Evolutionary conservation across 2,797 vertebrate genomes (phyloP), one percentile per base, ranked within the genome.

Genomic region (Leptodon cayanensis): DNA sequence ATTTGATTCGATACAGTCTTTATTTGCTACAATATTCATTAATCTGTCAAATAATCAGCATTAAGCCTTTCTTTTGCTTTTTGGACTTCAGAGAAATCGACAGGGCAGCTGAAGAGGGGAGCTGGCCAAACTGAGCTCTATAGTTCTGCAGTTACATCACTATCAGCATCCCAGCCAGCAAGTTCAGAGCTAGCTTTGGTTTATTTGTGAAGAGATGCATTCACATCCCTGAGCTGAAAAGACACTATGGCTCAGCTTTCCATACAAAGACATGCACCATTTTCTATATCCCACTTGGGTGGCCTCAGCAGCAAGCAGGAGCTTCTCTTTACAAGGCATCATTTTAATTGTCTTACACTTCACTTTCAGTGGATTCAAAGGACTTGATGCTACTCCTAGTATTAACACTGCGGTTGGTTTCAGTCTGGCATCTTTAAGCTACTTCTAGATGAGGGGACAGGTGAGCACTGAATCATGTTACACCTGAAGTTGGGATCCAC

Each of bases 131-230:
- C 31, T n/a, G 35, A 74, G 13, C 10, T 74, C 70, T 79, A 13
- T 39, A 69, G 22, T 69, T 90, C 25, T 71, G 12, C 40, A 55
- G 14, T 86, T 69, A 49, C 16, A 61, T 46, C 19, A 11, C 28
- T n/a, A n/a, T 7, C 14, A 39, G 20, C 9, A 81, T 14, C 46
- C 26, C 37, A 57, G 16, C 4, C 17, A 35, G 31, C 0, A 0
- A 72, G 7, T 35, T 72, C 70, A 67, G 52, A 78, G 31, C 2
- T 25, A 65, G 5, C 8, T 88, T 67, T 42, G 2, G 1, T 67
- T 86, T 47, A 37, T 31, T 46, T 59, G 11, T 83, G 19, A 83
- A 55, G 39, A 78, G 21, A 29, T 8, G 5, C 4, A 21, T 49
- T 87, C 2, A 0, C 5, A 65, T 29, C 26, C 69, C 59, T 74